Percentiles rank a stretch among this genome's conserved stretches.
phyloP scores from a whole-genome alignment of 1,140 invertebrate species.

The Propsilocerus akamusi region DNA sequence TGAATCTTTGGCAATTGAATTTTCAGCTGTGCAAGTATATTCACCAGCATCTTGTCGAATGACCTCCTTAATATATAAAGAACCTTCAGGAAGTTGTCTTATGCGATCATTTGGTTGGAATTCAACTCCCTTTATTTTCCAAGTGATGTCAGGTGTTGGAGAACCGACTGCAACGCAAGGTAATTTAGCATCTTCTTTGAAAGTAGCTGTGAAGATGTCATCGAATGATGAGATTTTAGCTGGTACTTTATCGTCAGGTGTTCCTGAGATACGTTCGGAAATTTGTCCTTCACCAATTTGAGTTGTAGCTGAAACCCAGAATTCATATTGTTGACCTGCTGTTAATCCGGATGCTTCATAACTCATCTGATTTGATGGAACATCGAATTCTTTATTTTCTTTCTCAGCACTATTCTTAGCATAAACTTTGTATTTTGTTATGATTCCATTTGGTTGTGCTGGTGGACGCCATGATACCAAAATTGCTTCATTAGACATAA shows the following conservation, averaged over 20 bases:
- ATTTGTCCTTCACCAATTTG: constrained; percentile 82
- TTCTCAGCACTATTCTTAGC: constrained; percentile 49
- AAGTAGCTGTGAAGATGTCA: constrained; percentile 72
- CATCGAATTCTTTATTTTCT: constrained; percentile 42
- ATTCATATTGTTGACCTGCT: constrained; percentile 67
- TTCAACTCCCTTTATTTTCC: constrained; percentile 46
- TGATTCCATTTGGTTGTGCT: constrained; percentile 75
- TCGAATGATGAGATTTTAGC: constrained; percentile 86
- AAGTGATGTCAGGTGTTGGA: constrained; percentile 69
- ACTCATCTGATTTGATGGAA: constrained; percentile 42
- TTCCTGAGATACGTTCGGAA: constrained; percentile 65
- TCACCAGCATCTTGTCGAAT: constrained; percentile 76
- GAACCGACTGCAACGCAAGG: constrained; percentile 81
- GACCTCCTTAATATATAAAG: constrained; percentile 73
- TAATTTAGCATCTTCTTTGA: constrained; percentile 78
- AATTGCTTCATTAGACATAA: constrained; percentile 79
- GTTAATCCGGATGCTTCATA: constrained; percentile 71
- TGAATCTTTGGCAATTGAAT: constrained; percentile 78
- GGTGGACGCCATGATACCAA: constrained; percentile 87
- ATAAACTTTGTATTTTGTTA: constrained; percentile 87
- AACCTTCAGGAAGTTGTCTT: constrained; percentile 69
- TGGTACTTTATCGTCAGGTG: constrained; percentile 71
- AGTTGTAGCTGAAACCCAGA: constrained; percentile 88
- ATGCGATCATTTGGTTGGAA: constrained; percentile 44
- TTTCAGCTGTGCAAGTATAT: constrained; percentile 81